Evolutionary conservation across 2,113 vertebrate species (phyloP).

Genomic region (Sylvicapra grimmia): DNA sequence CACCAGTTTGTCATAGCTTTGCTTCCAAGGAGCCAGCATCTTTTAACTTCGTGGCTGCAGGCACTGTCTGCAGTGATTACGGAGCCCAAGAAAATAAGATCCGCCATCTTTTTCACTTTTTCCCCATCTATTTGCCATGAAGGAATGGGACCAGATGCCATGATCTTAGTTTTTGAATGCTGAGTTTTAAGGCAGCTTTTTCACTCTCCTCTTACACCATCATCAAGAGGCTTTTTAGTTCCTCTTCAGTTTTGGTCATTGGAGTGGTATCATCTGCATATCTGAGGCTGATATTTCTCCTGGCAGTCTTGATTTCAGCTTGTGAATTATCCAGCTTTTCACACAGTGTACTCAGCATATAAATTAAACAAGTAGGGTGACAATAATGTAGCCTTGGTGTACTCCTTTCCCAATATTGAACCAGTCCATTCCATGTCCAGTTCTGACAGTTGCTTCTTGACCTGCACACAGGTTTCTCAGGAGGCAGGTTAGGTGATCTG

Average conservation of each 20-base stretch:
- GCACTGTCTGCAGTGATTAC: neutral
- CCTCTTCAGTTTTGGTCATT: neutral
- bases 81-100: neutral
- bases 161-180: neutral
- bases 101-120: neutral
- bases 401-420: neutral
- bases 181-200: neutral
- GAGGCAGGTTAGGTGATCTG: neutral
- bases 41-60: neutral
- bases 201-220: neutral
- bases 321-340: neutral
- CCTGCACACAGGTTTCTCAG: neutral
- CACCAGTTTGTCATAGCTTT: neutral
- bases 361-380: neutral
- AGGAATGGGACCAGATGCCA: neutral
- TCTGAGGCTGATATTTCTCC: neutral
- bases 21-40: neutral
- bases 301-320: neutral
- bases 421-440: neutral
- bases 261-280: neutral
- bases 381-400: neutral
- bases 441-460: neutral
- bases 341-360: neutral
- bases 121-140: neutral
- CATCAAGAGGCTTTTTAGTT: neutral